phyloP scores from a whole-genome alignment of 2,113 vertebrate genomes.

The Ptilorrhoa leucosticta region DNA sequence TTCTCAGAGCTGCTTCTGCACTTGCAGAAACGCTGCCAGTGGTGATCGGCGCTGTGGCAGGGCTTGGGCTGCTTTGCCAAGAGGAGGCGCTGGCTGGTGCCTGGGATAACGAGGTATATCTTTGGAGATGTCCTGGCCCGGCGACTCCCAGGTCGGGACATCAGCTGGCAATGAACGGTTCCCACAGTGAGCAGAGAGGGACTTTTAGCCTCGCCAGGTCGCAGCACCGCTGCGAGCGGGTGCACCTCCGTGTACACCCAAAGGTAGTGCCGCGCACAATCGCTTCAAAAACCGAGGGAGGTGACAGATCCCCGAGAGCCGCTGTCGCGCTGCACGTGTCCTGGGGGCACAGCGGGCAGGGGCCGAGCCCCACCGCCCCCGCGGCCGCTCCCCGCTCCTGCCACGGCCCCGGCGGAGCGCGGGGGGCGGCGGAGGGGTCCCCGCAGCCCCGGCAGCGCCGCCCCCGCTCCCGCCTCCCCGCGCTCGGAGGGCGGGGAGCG shows the following conservation, averaged over 20 bases:
- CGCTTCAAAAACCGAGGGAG: rapidly evolving
- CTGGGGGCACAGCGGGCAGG: rapidly evolving
- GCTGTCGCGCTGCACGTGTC: rapidly evolving
- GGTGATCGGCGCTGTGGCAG: not conserved
- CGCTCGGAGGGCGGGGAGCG: too few species aligned
- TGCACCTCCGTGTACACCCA: rapidly evolving
- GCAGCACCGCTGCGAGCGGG: not conserved
- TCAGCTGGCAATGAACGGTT: rapidly evolving
- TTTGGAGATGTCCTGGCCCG: not conserved
- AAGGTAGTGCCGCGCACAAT: rapidly evolving
- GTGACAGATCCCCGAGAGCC: rapidly evolving
- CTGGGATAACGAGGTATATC: not conserved
- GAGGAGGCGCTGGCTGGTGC: not conserved
- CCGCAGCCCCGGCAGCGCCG: too few species aligned
- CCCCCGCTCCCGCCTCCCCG: too few species aligned
- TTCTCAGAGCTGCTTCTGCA: not conserved
- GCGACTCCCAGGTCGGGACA: not conserved
- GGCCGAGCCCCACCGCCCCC: not conserved
- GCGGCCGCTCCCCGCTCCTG: not conserved
- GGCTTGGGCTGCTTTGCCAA: not conserved
- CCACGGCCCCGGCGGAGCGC: not conserved
- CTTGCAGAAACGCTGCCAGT: not conserved
- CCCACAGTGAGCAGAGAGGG: not conserved
- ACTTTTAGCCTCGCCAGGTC: rapidly evolving
- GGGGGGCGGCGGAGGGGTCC: not conserved